A percentile compares a stretch with the other conserved stretches of the same genome.
Conservation (phyloP, 2,113 vertebrate species). For the Vulpes vulpes region DNA sequence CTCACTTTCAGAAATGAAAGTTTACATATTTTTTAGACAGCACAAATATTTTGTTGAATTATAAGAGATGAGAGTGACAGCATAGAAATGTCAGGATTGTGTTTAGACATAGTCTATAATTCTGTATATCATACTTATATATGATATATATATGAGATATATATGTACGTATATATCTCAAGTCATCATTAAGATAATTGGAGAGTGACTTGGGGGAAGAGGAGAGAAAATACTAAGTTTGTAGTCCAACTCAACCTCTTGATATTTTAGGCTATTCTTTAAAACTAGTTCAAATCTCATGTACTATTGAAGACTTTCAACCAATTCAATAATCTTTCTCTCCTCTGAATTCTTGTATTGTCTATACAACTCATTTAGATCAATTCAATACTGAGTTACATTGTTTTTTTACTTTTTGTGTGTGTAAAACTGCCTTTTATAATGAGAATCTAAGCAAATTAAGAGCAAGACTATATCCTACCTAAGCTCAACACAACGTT, state of each 20-base stretch:
- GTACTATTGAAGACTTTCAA: background rate
- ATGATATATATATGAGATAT: background rate
- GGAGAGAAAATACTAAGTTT: background rate
- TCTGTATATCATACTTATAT: background rate
- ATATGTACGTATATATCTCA: background rate
- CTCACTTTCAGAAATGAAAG: background rate
- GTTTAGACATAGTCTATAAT: background rate
- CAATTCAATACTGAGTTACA: background rate
- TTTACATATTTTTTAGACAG: background rate
- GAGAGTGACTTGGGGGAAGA: background rate
- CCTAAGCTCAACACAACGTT: background rate
- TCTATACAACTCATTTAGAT: background rate
- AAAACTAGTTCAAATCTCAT: background rate
- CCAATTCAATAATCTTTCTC: background rate
- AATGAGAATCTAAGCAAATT: background rate
- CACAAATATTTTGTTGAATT: background rate
- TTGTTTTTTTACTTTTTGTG: conserved; percentile 9
- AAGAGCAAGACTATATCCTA: background rate
- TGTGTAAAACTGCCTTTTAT: conserved; percentile 14
- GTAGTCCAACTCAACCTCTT: background rate
- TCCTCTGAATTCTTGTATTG: conserved; percentile 28
- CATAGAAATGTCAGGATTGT: background rate
- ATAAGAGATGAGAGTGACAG: background rate
- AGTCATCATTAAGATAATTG: background rate
- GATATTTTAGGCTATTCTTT: background rate